Evolutionary conservation across 1,140 invertebrate species (phyloP), one percentile per base, ranked within the genome.

Genomic region (Belonocnema kinseyi): DNA sequence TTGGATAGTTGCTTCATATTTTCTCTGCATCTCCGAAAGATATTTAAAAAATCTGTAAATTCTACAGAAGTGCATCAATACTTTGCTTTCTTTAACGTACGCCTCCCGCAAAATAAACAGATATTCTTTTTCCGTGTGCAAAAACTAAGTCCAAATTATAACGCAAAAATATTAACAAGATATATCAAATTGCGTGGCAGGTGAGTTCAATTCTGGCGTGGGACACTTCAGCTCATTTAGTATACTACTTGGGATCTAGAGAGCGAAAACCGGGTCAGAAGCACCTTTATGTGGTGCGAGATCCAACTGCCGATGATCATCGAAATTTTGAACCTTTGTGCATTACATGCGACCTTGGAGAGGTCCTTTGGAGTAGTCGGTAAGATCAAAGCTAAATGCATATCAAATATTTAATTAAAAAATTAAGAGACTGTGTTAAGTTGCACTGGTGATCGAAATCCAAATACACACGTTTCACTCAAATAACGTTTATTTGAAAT

Each of bases 201-300:
- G 93, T 93, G n/a, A 93, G 93, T 52, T 93, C 94, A 86, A 97
- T 98, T 84, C 92, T 98, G 61, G 95, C 95, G 16, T 98, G 97
- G 96, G 96, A 97, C 91, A 95, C 95, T 77, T 93, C 93, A 56
- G 95, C 95, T 86, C 95, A 97, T 89, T 91, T 95, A 83, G 95
- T 98, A 91, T 98, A 95, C 90, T 97, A 96, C 92, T 93, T 96
- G 85, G 96, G 92, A 0, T 97, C 96, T 58, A 94, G 95, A 84
- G 95, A 96, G 75, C 93, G 94, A 73, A 94, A 94, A 87, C 95
- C 97, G 2, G 96, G 97, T 6, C 96, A 97, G 88, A 93, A 95
- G 75, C 97, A 98, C 88, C 92, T 99, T 71, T 98, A 96, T 88
- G 94, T 96, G 7, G 95, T 96, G 3, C 90, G 91, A 53, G 93